Percentiles rank a stretch among this genome's conserved stretches.
phyloP scores from a whole-genome alignment of 2,113 vertebrate species.

The Nestor notabilis region DNA sequence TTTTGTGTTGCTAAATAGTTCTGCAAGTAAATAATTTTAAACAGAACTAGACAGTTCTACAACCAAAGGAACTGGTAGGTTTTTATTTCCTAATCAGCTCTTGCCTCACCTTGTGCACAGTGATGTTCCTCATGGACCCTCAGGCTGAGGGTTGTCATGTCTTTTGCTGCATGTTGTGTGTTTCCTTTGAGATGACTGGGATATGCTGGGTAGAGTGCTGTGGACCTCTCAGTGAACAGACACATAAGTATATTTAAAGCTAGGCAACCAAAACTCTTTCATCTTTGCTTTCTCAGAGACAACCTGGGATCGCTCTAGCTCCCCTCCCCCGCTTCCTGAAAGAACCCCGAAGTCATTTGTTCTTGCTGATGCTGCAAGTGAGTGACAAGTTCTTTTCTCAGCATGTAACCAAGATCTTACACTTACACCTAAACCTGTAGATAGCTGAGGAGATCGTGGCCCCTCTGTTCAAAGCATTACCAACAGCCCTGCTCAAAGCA shows the following conservation, averaged over 20 bases:
- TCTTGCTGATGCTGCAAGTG: slow-evolving; percentile 77
- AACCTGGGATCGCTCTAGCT: slow-evolving; percentile 24
- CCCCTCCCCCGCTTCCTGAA: slow-evolving; percentile 76
- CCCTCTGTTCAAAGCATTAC: not conserved
- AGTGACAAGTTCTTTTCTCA: slow-evolving; percentile 29
- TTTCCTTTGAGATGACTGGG: not conserved
- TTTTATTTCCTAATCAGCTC: not conserved
- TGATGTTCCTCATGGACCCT: not conserved
- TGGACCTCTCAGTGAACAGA: not conserved
- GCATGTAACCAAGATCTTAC: not conserved
- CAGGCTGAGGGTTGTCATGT: not conserved
- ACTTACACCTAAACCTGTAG: not conserved
- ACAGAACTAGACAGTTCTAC: not conserved
- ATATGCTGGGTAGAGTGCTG: not conserved
- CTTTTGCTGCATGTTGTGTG: not conserved
- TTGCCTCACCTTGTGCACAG: not conserved
- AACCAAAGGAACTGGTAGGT: not conserved
- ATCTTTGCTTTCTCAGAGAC: slow-evolving; percentile 24
- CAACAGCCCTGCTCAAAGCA: not conserved
- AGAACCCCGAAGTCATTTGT: slow-evolving; percentile 84
- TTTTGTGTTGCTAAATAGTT: not conserved
- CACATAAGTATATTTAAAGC: not conserved
- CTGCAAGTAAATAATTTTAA: not conserved
- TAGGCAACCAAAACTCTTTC: not conserved
- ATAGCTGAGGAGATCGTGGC: not conserved